A percentile compares a stretch with the other conserved stretches of the same genome.
Evolutionary conservation across 2,113 vertebrate genomes (phyloP).

Genomic region (Stercorarius parasiticus): DNA sequence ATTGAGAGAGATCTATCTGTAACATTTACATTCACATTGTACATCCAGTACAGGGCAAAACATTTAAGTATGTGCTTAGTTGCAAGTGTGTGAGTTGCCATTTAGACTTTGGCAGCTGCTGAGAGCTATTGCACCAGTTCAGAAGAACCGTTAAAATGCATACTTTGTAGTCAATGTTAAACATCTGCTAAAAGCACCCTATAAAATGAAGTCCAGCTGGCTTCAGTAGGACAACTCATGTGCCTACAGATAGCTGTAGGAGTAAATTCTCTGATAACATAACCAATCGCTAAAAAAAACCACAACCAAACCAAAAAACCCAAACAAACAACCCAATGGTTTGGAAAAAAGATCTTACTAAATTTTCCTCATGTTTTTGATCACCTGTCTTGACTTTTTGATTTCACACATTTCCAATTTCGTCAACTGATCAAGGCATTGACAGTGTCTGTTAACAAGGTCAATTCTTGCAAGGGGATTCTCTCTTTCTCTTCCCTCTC

Average conservation of each 20-base stretch:
- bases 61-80: background rate
- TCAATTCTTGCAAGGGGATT: background rate
- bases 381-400: background rate
- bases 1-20: background rate
- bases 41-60: background rate
- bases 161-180: background rate
- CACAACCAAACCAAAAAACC: background rate
- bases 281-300: background rate
- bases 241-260: background rate
- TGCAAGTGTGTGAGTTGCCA: background rate
- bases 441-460: background rate
- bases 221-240: background rate
- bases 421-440: background rate
- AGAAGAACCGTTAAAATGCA: background rate
- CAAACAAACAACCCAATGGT: background rate
- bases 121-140: background rate
- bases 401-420: background rate
- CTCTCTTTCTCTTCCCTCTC: background rate
- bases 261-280: background rate
- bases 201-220: background rate
- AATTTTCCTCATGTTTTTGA: background rate
- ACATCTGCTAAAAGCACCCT: background rate
- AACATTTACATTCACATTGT: background rate
- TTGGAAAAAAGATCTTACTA: background rate
- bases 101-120: background rate